Evolutionary conservation across 1,140 invertebrate species (phyloP), one percentile per base, ranked within the genome.

Genomic region (Prorops nasuta): DNA sequence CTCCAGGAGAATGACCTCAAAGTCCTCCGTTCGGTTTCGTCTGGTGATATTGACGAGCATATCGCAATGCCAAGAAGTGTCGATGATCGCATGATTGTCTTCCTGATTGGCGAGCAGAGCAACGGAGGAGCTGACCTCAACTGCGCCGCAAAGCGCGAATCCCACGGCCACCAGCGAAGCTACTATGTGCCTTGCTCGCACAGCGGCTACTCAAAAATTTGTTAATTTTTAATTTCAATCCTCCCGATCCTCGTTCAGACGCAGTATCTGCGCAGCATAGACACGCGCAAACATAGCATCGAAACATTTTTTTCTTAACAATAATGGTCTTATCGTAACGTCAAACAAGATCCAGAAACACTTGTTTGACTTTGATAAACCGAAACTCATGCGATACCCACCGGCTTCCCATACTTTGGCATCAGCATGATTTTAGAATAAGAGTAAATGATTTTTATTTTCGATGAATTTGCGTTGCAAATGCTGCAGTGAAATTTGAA

Each of bases 91-190:
- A 67, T 76, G 69, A 49, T 77, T 77, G 50, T 76, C 74, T 39
- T 71, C 54, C 40, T 75, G 75, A 59, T 81, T 81, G 2, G 79
- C 79, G 3, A 81, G 64, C 17, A 81, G 58, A 44, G 80, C 79
- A 3, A 81, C 80, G 2, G 79, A 81, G 1, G 80, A 80, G 39
- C 79, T 81, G 35, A 80, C 78, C 54, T 82, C 80, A 0, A 82
- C 79, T 3, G 80, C 73, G 8, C 80, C 80, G 32, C 78, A 80
- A n/a, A 82, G 63, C 12, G 80, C 79, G 52, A 81, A 82, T 3
- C 80, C 80, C 14, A 78, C 75, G n/a, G 79, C 72, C 0, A 81
- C 77, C 3, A 82, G 67, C 1, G 74, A 64, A 17, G 76, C 77
- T 2, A 82, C 72, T 17, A 81, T 66, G 45, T 81, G 79, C 41